These are phyloP conservation scores for Balaenoptera acutorostrata DNA, from an alignment of 2,113 vertebrate genomes.

Conservation along the genomic window DNA sequence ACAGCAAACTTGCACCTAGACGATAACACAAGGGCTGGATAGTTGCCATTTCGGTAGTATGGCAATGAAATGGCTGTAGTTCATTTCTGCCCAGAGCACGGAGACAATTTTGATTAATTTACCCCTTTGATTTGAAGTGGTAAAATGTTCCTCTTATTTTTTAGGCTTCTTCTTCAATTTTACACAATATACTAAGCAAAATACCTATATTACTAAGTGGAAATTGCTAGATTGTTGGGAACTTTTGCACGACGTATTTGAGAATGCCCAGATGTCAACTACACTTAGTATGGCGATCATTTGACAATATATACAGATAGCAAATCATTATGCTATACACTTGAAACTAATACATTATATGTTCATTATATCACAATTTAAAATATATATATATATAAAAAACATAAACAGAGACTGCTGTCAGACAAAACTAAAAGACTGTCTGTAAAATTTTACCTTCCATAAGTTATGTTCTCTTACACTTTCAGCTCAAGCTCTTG, in stretches of 20 bases:
- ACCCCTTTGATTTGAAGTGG: not conserved
- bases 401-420: not conserved
- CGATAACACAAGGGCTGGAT: not conserved
- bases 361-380: not conserved
- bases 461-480: not conserved
- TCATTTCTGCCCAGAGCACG: not conserved
- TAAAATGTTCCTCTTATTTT: not conserved
- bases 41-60: not conserved
- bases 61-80: not conserved
- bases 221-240: not conserved
- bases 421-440: not conserved
- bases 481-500: constrained; percentile 81
- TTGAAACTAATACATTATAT: not conserved
- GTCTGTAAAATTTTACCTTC: not conserved
- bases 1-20: not conserved
- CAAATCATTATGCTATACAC: not conserved
- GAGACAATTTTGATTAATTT: not conserved
- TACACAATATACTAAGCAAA: not conserved
- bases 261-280: not conserved
- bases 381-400: not conserved
- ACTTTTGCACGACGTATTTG: not conserved
- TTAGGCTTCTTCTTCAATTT: not conserved
- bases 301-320: not conserved
- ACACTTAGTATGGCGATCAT: not conserved
- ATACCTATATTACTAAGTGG: not conserved